Evolutionary conservation across 2,797 vertebrate species (phyloP).

Genomic region (Hippocampus kuda): DNA sequence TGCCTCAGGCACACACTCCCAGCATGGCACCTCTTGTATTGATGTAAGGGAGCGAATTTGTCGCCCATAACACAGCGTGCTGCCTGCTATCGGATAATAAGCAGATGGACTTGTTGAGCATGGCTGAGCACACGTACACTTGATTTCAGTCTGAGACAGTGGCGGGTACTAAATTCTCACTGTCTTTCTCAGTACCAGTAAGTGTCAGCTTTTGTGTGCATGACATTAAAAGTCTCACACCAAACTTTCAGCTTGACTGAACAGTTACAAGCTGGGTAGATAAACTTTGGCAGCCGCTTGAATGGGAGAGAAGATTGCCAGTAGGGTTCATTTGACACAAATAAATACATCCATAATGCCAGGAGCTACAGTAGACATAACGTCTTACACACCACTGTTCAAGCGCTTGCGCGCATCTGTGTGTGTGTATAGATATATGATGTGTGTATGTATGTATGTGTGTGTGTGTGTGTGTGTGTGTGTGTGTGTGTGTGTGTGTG

Average conservation of each 20-base stretch:
- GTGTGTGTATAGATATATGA: too few relatives aligned
- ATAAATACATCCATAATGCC: not conserved
- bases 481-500: too few relatives aligned
- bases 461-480: too few relatives aligned
- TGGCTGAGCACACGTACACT: constrained; percentile 46
- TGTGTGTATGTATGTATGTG: too few relatives aligned
- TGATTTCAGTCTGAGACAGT: constrained; percentile 41
- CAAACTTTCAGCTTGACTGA: constrained; percentile 6
- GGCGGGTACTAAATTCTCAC: constrained; percentile 42
- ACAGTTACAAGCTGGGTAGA: not conserved
- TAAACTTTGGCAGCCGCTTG: not conserved
- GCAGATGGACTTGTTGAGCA: constrained; percentile 54
- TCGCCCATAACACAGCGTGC: constrained; percentile 31
- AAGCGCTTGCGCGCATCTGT: too few relatives aligned
- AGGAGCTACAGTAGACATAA: not conserved
- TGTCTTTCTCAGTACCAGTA: constrained; percentile 17
- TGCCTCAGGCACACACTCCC: constrained; percentile 9
- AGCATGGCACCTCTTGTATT: constrained; percentile 24
- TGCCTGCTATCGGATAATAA: constrained; percentile 54
- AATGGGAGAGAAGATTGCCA: not conserved
- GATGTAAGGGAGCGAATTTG: constrained; percentile 17
- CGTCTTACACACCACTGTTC: not conserved
- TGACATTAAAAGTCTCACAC: constrained; percentile 14
- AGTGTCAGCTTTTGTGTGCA: constrained; percentile 23
- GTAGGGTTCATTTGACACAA: not conserved